Conservation (phyloP, 1,140 invertebrate species). For the Sipha flava region DNA sequence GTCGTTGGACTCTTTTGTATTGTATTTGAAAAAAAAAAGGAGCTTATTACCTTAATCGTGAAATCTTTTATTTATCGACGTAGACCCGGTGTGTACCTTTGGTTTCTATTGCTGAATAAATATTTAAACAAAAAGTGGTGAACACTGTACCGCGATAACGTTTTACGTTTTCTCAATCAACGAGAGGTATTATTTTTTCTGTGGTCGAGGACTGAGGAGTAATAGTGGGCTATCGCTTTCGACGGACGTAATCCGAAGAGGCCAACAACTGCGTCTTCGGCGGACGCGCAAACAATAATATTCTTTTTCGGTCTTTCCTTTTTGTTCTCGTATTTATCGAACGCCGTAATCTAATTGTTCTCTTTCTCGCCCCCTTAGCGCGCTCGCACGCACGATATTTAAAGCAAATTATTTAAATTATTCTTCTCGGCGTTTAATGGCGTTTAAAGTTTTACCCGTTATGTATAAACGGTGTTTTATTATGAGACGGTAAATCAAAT, state of each 20-base stretch:
- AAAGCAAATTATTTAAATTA: not conserved
- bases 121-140: too few species aligned
- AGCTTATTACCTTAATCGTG: too few species aligned
- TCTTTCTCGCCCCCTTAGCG: not conserved
- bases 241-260: not conserved
- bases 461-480: not conserved
- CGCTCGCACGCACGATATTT: not conserved
- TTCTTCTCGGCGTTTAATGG: not conserved
- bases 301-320: not conserved
- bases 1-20: too few species aligned
- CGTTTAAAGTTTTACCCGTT: not conserved
- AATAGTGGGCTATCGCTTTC: too few species aligned
- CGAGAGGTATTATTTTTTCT: too few species aligned
- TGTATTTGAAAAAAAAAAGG: too few species aligned
- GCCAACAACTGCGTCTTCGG: not conserved
- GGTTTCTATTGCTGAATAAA: too few species aligned
- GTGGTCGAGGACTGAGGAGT: too few species aligned
- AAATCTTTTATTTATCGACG: too few species aligned
- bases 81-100: too few species aligned
- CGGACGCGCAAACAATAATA: not conserved
- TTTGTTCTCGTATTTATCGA: not conserved
- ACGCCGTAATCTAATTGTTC: not conserved
- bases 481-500: constrained; percentile 9
- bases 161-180: too few species aligned
- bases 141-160: too few species aligned